Percentiles rank a stretch among this genome's conserved stretches.
Evolutionary conservation across 2,113 vertebrate genomes (phyloP).

Genomic region (Salvelinus namaycush): DNA sequence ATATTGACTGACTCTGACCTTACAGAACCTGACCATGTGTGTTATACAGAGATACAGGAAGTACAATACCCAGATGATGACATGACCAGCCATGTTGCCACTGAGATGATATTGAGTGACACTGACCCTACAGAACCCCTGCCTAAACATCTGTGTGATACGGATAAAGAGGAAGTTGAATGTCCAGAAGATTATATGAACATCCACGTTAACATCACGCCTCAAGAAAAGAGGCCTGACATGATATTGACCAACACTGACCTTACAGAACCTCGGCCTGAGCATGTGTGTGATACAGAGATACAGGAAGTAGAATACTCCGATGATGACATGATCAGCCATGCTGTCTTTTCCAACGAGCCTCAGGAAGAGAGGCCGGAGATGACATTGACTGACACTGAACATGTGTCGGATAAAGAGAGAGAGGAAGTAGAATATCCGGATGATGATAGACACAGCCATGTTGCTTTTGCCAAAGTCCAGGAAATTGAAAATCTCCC

Average conservation of each 20-base stretch:
- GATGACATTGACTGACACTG: neutral
- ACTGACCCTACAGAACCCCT: too few relatives aligned
- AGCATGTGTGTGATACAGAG: neutral
- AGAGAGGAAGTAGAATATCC: neutral
- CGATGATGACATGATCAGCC: neutral
- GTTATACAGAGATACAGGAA: neutral
- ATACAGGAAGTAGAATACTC: neutral
- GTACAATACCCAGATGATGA: neutral
- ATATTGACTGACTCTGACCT: neutral
- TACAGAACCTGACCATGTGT: neutral
- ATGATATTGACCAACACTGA: neutral
- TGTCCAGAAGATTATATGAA: too few relatives aligned
- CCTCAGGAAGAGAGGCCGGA: neutral
- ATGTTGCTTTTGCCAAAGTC: neutral
- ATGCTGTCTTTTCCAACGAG: too few relatives aligned
- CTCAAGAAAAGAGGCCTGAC: neutral
- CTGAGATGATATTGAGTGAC: too few relatives aligned
- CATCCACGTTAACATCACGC: too few relatives aligned
- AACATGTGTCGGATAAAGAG: neutral
- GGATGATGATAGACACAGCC: neutral
- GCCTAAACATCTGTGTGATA: too few relatives aligned
- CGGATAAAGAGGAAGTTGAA: too few relatives aligned
- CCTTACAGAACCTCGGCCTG: neutral
- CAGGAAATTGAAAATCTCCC: neutral
- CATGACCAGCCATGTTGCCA: neutral